These are phyloP conservation scores for Labeo catla DNA, from an alignment of 2,113 vertebrate species.

Conservation along the genomic window DNA sequence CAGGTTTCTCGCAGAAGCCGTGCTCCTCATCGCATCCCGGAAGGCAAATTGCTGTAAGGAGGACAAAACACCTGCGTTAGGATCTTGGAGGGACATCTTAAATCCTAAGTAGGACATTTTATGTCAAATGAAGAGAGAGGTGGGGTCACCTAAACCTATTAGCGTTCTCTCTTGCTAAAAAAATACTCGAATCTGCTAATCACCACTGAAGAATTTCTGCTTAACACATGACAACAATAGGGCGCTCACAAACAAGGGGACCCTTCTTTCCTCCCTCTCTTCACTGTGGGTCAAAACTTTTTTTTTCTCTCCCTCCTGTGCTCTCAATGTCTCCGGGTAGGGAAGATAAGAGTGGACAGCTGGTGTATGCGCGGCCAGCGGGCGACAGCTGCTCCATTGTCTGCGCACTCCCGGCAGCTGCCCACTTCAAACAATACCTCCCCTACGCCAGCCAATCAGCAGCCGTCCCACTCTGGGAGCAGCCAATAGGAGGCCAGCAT, in stretches of 20 bases:
- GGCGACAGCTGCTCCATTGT: constrained; percentile 99
- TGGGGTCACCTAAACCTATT: constrained; percentile 61
- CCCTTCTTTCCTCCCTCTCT: constrained; percentile 76
- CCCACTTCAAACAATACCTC: constrained; percentile 93
- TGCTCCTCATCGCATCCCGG: constrained; percentile 95
- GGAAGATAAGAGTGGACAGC: constrained; percentile 99
- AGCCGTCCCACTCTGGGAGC: constrained; percentile 67
- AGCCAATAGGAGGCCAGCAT: constrained; percentile 81
- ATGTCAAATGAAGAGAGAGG: constrained; percentile 50
- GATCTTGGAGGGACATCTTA: constrained; percentile 19
- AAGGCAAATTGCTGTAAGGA: constrained; percentile 88
- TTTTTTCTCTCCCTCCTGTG: constrained; percentile 77
- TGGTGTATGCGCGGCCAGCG: constrained; percentile 97
- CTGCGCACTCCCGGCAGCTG: constrained; percentile 89
- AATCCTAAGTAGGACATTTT: constrained; percentile 69
- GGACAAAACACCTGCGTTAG: constrained; percentile 53
- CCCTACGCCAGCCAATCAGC: constrained; percentile 82
- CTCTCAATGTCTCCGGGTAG: constrained; percentile 94
- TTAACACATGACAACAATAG: constrained; percentile 76
- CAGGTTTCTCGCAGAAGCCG: constrained; percentile 93
- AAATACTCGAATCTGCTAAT: constrained; percentile 72
- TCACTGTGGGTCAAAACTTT: constrained; percentile 95
- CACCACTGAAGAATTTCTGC: constrained; percentile 78
- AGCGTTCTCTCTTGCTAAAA: constrained; percentile 65
- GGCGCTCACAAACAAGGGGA: constrained; percentile 84